phyloP scores from a whole-genome alignment of 2,888 invertebrate genomes.

The Parasteatoda lunata region DNA sequence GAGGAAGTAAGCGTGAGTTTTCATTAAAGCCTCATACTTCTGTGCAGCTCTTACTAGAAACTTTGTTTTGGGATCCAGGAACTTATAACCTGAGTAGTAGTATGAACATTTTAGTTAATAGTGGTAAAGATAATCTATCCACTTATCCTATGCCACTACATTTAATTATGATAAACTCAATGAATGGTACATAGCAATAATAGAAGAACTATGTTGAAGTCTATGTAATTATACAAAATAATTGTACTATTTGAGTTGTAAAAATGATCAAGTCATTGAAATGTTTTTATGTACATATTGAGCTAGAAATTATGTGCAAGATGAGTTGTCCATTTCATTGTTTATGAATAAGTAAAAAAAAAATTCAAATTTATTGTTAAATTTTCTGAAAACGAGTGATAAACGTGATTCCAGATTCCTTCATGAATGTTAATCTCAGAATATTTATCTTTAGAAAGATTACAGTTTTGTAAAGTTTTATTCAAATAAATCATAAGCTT shows the following conservation, averaged over 20 bases:
- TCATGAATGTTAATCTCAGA: background rate
- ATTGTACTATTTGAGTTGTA: constrained; percentile 32
- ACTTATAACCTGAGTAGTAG: constrained; percentile 73
- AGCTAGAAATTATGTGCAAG: too few species aligned
- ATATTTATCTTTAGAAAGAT: background rate
- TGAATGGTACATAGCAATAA: constrained; percentile 43
- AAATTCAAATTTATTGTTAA: constrained; percentile 19
- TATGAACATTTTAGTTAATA: constrained; percentile 56
- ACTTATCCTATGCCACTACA: constrained; percentile 55
- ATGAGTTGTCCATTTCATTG: too few species aligned
- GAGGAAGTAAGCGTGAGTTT: constrained; percentile 72
- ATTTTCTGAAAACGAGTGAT: constrained; percentile 22
- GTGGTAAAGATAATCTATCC: constrained; percentile 31
- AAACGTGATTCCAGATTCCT: background rate
- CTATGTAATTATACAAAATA: constrained; percentile 32
- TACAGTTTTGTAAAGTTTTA: background rate
- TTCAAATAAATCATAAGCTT: too few species aligned
- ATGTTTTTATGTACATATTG: constrained; percentile 35
- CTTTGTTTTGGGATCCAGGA: constrained; percentile 73
- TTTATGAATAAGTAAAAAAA: background rate
- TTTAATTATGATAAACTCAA: constrained; percentile 52
- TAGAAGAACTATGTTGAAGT: constrained; percentile 14
- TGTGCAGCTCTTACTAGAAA: constrained; percentile 71
- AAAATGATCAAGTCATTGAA: constrained; percentile 32
- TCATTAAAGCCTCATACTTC: constrained; percentile 71